phyloP scores from a whole-genome alignment of 2,888 invertebrate species.

The Ochropleura leucogaster region DNA sequence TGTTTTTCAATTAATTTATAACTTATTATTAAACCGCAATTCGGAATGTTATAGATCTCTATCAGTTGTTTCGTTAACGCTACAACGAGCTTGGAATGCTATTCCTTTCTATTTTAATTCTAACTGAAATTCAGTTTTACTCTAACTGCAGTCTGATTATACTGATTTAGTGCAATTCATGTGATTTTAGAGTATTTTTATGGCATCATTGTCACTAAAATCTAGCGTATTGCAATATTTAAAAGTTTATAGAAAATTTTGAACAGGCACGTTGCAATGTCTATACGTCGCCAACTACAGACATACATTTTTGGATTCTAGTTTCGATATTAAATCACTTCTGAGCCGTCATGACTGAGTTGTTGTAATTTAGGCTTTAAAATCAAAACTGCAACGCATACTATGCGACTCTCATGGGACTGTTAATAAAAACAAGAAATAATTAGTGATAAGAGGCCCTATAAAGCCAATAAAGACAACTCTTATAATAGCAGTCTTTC shows the following conservation, averaged over 20 bases:
- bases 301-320: not conserved
- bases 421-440: not conserved
- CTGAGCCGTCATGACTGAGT: too few species aligned
- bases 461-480: not conserved
- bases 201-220: too few species aligned
- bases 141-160: not conserved
- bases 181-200: not conserved
- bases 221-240: not conserved
- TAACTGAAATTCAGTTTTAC: constrained; percentile 17
- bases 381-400: not conserved
- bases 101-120: constrained; percentile 49
- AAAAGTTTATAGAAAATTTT: not conserved
- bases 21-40: not conserved
- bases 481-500: not conserved
- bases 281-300: not conserved
- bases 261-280: too few species aligned
- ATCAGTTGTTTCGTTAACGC: constrained; percentile 29
- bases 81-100: constrained; percentile 33
- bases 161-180: constrained; percentile 8
- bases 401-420: not conserved
- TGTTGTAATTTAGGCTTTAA: constrained; percentile 12
- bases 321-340: not conserved
- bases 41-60: constrained; percentile 30
- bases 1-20: not conserved
- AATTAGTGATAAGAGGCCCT: not conserved